These are phyloP conservation scores for Leptopilina syphax DNA, from an alignment of 2,888 invertebrate genomes.

Conservation along the genomic window DNA sequence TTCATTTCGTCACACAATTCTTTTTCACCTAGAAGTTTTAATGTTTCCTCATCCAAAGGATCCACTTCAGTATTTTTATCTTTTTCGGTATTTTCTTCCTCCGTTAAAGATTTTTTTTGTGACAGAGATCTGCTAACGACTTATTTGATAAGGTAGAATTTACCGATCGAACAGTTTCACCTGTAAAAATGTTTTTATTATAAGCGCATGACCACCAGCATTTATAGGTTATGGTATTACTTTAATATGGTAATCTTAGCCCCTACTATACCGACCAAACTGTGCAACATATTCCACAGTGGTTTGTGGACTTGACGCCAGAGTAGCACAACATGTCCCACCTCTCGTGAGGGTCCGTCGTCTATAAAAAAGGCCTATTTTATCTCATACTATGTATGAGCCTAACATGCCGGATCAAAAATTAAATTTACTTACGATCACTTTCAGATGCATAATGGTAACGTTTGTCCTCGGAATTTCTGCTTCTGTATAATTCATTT, in stretches of 20 bases:
- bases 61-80: no score
- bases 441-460: neutral
- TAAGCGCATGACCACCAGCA: neutral
- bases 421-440: neutral
- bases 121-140: neutral
- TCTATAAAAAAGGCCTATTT: neutral
- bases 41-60: slow-evolving; percentile 18
- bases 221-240: neutral
- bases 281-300: slow-evolving; percentile 8
- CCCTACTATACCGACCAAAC: slow-evolving; percentile 1
- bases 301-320: slow-evolving; percentile 2
- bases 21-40: slow-evolving; percentile 20
- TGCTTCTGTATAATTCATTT: neutral
- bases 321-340: slow-evolving; percentile 4
- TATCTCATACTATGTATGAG: slow-evolving; percentile 7
- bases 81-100: neutral
- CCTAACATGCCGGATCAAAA: neutral
- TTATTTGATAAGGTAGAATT: neutral
- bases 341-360: slow-evolving; percentile 7
- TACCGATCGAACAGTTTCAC: neutral
- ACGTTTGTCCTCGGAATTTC: neutral
- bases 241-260: neutral
- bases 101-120: neutral
- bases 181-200: neutral
- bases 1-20: slow-evolving; percentile 23